These are phyloP conservation scores for Xylocopa sonorina DNA, from an alignment of 1,140 invertebrate genomes.

Conservation along the genomic window DNA sequence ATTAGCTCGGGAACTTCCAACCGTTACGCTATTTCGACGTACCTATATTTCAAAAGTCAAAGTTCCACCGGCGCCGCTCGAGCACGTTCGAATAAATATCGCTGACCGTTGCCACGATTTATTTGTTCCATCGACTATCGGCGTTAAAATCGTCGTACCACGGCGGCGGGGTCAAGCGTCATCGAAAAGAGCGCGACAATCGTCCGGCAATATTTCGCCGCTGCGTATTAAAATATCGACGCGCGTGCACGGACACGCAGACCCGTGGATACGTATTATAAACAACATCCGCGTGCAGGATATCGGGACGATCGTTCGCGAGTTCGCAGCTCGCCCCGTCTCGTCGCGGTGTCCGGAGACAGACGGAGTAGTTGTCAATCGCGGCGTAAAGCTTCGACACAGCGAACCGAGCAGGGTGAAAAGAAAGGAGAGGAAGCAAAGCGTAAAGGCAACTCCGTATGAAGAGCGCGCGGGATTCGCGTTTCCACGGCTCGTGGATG, in stretches of 20 bases:
- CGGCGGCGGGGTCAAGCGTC: neutral
- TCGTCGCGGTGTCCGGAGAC: neutral
- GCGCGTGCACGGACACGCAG: no score
- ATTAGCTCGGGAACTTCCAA: neutral
- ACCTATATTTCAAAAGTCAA: conserved; percentile 11
- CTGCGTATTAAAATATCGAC: no score
- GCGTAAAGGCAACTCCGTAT: neutral
- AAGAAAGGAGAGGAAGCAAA: neutral
- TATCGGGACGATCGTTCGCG: neutral
- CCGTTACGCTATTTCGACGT: neutral
- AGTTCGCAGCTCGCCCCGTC: neutral
- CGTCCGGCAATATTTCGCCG: neutral
- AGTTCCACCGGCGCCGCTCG: neutral
- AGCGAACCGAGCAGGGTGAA: neutral
- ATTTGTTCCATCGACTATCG: neutral
- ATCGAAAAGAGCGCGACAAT: neutral
- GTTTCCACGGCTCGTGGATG: neutral
- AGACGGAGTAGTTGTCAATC: neutral
- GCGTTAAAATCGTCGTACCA: neutral
- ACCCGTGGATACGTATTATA: no score
- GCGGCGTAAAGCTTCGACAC: neutral
- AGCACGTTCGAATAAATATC: neutral
- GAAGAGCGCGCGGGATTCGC: neutral
- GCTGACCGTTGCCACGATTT: neutral
- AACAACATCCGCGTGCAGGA: neutral